Evolutionary conservation across 2,888 invertebrate genomes (phyloP).

Genomic region (Pseudococcus viburni): DNA sequence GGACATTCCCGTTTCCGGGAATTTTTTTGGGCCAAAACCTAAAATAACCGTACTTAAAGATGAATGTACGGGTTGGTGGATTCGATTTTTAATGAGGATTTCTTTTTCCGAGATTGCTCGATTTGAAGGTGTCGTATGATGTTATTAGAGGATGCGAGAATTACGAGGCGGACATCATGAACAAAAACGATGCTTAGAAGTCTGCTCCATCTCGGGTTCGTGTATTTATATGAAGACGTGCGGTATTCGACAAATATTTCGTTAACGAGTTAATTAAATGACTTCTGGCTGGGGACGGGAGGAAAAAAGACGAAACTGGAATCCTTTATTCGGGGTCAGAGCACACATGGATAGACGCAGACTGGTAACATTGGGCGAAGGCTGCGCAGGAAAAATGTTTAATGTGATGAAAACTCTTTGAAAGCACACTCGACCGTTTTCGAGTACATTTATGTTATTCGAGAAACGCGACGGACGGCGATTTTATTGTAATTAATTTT

Average conservation of each 20-base stretch:
- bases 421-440: conserved; percentile 40
- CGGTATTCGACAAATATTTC: conserved; percentile 2
- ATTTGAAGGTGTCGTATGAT: neutral
- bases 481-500: conserved; percentile 46
- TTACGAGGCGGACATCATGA: neutral
- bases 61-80: conserved; percentile 1
- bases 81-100: conserved; percentile 9
- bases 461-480: conserved; percentile 26
- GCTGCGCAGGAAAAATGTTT: neutral
- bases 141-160: too few species aligned
- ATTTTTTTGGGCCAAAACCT: too few species aligned
- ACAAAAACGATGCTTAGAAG: neutral
- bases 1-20: too few species aligned
- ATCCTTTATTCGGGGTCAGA: neutral
- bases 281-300: neutral
- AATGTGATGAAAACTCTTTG: conserved; percentile 30
- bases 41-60: too few species aligned
- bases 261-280: conserved; percentile 42
- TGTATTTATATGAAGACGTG: neutral
- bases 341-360: neutral
- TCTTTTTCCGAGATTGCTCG: neutral
- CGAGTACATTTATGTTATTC: conserved; percentile 36
- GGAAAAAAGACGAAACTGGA: neutral
- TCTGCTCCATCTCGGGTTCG: neutral
- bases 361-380: neutral